Evolutionary conservation across 2,888 invertebrate genomes (phyloP).

Genomic region (Trichogramma evanescens): DNA sequence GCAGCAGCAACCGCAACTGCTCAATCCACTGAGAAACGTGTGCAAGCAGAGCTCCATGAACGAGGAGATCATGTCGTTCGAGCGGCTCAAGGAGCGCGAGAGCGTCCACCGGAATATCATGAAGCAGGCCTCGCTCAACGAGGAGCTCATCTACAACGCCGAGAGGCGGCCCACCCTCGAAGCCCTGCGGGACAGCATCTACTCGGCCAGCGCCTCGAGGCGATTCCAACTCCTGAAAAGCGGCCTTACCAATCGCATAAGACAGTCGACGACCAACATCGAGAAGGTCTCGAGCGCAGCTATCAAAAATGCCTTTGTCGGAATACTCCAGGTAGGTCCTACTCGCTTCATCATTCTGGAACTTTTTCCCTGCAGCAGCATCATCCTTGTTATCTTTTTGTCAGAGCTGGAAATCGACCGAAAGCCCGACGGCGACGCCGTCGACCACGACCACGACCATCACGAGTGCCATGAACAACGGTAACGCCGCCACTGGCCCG

Average conservation of each 20-base stretch:
- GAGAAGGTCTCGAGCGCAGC: slow-evolving; percentile 68
- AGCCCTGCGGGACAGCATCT: slow-evolving; percentile 65
- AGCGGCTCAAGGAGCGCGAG: slow-evolving; percentile 76
- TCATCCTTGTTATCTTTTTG: background rate
- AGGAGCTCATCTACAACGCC: slow-evolving; percentile 70
- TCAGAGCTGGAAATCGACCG: slow-evolving; percentile 39
- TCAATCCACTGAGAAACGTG: slow-evolving; percentile 52
- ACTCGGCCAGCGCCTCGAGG: slow-evolving; percentile 64
- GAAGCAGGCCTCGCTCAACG: slow-evolving; percentile 83
- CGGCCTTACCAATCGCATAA: slow-evolving; percentile 76
- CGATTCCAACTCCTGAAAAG: slow-evolving; percentile 70
- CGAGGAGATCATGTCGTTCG: slow-evolving; percentile 84
- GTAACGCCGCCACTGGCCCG: background rate
- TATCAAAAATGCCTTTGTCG: slow-evolving; percentile 69
- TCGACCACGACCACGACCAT: slow-evolving; percentile 9
- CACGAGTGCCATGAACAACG: background rate
- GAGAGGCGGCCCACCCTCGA: slow-evolving; percentile 56
- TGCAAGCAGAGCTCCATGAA: slow-evolving; percentile 81
- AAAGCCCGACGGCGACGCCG: slow-evolving; percentile 26
- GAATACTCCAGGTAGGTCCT: slow-evolving; percentile 67
- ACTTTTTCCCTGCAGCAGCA: too few species aligned
- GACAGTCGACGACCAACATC: slow-evolving; percentile 74
- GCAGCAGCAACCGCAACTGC: background rate
- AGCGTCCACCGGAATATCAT: slow-evolving; percentile 74
- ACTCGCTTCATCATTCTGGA: background rate